Evolutionary conservation across 1,140 invertebrate genomes (phyloP), one percentile per base, ranked within the genome.

Genomic region (Mactra quadrangularis): DNA sequence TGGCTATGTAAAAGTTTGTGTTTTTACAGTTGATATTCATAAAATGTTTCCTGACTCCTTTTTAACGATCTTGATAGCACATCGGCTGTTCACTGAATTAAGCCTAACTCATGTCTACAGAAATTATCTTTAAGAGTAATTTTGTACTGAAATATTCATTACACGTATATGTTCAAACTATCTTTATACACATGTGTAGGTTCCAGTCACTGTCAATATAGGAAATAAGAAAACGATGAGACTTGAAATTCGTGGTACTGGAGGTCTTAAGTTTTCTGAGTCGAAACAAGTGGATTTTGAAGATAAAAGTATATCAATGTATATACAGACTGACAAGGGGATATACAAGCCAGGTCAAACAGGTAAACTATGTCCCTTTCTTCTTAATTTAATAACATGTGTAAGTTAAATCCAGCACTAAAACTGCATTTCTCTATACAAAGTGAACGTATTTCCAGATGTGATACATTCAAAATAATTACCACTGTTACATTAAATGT

Each of bases 281-380:
- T 35, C 41, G 11, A 76, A 82, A 31, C 19, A 29, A 33, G 53
- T 85, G 0, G 25, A 62, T 1, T 78, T 74, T 41, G 57, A 85
- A 25, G 22, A 45, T 13, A 86, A 86, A 47, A 79, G 70, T 41
- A 60, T 72, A 22, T 87, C 86, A 19, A 71, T 88, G 0, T 84
- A 86, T 25, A 79, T 89, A 68, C 88, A 89, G 72, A 88, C 87
- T 25, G 88, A 89, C 77, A 89, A 88, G 66, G 82, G 86, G 19
- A 82, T 88, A n/a, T 89, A 89, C 53, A 88, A 89, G 82, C 88
- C 88, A 31, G 86, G 86, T 33, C 88, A 89, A 72, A 88, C 88
- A 76, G 85, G 87, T 86, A 82, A 79, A 60, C 19, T 25, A n/a
- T n/a, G n/a, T n/a, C n/a, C n/a, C n/a, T n/a, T n/a, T n/a, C n/a